Base-by-base conservation (phyloP, 2,888 invertebrate species). In the Scelioninae gen. 2 region DNA sequence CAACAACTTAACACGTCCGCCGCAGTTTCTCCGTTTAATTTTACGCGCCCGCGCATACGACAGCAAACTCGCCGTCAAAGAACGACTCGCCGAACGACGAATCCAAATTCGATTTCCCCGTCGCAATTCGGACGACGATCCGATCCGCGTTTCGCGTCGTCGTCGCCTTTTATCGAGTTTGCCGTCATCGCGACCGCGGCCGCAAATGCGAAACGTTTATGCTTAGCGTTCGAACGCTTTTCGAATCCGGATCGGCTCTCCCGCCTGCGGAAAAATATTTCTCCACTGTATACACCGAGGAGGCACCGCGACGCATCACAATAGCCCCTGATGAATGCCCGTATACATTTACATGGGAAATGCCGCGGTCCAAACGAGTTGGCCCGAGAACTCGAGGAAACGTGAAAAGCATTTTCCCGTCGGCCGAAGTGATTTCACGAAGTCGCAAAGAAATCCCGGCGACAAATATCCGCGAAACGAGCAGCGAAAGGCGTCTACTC, bases 271-370 rank as follows among this genome's bases (percentile, higher is more conserved):
- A 74, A 74, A 75, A 79, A 78, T 79, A 77, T 79, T 79, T 77
- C 73, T 73, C 73, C 74, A 53, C 73, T 72, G 75, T 76, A 72
- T 75, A 72, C 75, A 65, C 74, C 68, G 75, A 69, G 73, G 76
- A 77, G 70, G 76, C 76, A 73, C 73, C 64, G 75, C 76, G 77
- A 76, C 78, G 80, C 81, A 80, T 81, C 79, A 81, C 82, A 82
- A 82, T 82, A 79, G 83, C 77, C 79, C 78, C 79, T 84, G 84
- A 84, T 83, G 84, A 84, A 84, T 83, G 81, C 80, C 78, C 80
- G 83, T 84, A 84, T 84, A 84, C 79, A 84, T 84, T 84, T 84
- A 84, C 84, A 84, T 84, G 80, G 81, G 79, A 83, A 84, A 83
- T 84, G 64, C 76, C 75, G 63, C 65, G 65, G 63, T 69, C 73